Evolutionary conservation across 2,797 vertebrate genomes (phyloP), one percentile per base, ranked within the genome.

Genomic region (Catamblyrhynchus diadema): DNA sequence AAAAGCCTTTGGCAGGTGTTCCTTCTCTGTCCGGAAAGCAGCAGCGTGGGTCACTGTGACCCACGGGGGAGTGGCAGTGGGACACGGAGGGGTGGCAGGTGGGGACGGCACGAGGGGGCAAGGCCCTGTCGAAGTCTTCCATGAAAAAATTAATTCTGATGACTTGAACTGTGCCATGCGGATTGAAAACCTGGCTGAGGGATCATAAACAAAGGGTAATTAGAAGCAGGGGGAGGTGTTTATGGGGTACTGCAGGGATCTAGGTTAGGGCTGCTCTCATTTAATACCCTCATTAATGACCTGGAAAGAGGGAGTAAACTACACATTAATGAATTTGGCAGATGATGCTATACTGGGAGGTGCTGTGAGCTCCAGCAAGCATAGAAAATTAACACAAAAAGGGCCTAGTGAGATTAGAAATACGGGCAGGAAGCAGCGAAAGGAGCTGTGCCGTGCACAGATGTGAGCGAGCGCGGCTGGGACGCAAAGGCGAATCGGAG

Each of bases 141-240:
- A 33, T 17, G 64, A 62, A 45, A 92, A 95, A 96, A 95, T 95
- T 94, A 94, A 96, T 97, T 96, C 81, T 74, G 93, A 95, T 95
- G 77, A 16, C 84, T 95, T 93, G 93, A 95, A 94, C 79, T 88
- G 84, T 81, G 75, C 91, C 90, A 10, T 66, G 96, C 19, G 88
- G 92, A 53, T 89, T 95, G 93, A 85, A 96, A 94, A 94, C 81
- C 92, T 89, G 94, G 85, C 91, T 89, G 92, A 95, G 91, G 86
- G 95, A 70, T 93, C 93, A 94, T 97, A 96, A 96, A 97, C 95
- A 97, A 97, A 96, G 94, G 95, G 95, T 96, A 97, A 97, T 97
- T 97, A 94, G 94, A 96, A 97, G 93, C 92, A 93, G 91, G 94
- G 91, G 93, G 93, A 95, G 93, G 90, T 71, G 60, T 94, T 97